Evolutionary conservation across 2,888 invertebrate genomes (phyloP).

Genomic region (Acronicta psi): DNA sequence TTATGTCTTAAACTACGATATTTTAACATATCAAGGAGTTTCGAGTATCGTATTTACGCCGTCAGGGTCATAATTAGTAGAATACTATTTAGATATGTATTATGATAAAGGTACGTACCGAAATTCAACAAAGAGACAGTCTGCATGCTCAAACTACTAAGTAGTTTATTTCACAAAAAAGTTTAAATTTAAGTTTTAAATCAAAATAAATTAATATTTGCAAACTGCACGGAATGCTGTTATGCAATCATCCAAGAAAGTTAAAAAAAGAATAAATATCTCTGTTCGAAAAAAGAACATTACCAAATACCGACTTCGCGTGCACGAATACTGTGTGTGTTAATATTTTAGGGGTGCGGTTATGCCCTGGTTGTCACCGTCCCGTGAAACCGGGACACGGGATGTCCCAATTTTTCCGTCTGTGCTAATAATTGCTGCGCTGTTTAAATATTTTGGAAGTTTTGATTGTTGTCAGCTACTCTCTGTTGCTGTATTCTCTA

Average conservation of each 20-base stretch:
- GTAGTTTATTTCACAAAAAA: conserved; percentile 13
- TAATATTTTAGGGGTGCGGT: conserved; percentile 43
- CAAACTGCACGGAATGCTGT: conserved; percentile 24
- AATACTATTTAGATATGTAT: too few species aligned
- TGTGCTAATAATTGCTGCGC: conserved; percentile 21
- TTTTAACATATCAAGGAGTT: too few species aligned
- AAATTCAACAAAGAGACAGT: conserved; percentile 2
- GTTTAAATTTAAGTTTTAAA: conserved; percentile 23
- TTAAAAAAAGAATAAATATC: conserved; percentile 17
- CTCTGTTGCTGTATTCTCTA: neutral
- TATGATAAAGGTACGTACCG: too few species aligned
- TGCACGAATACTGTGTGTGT: conserved; percentile 30
- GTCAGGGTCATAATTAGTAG: too few species aligned
- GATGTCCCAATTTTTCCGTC: conserved; percentile 32
- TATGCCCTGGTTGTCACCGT: conserved; percentile 27
- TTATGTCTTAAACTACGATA: too few species aligned
- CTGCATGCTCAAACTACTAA: neutral
- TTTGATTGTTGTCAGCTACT: conserved; percentile 7
- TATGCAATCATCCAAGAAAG: conserved; percentile 23
- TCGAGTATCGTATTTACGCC: too few species aligned
- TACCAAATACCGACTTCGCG: conserved; percentile 19
- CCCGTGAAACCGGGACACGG: conserved; percentile 31
- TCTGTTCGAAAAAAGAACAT: conserved; percentile 19
- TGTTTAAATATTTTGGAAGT: conserved; percentile 26
- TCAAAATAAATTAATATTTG: conserved; percentile 11